Evolutionary conservation across 1,140 invertebrate species (phyloP), one percentile per base, ranked within the genome.

Genomic region (Conopomorpha cramerella): DNA sequence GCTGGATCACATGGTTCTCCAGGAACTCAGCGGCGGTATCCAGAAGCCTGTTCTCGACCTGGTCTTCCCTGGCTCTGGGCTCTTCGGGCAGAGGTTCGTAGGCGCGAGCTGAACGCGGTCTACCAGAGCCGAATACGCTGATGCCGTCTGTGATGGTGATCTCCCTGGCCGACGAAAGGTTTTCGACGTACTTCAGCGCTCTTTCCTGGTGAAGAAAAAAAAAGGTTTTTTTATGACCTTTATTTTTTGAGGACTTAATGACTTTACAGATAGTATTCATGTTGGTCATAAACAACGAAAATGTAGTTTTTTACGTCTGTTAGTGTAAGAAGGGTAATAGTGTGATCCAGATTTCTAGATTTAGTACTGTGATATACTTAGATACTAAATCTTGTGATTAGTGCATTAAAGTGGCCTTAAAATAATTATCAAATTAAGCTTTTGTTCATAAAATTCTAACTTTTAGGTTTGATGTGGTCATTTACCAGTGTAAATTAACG

Each of bases 1-100:
- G 79, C 61, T 92, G 88, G 19, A 92, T 80, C 6, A 88, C 89
- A 60, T 90, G 88, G 41, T 86, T 87, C 34, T 87, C 84, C 19
- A 92, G 77, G 80, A 91, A 92, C 36, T 85, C 82, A 16, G 86
- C 82, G 15, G 88, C 81, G 30, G 85, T 82, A 43, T 92, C 88
- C 12, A 89, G 60, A 17, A 92, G 74, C 30, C 89, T 82, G 14
- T 82, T 80, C 41, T 92, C 88, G 2, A 92, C 82, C 27, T 86
- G 84, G 38, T 83, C 81, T 60, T 92, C 89, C 34, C 87, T 82
- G 11, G 86, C 86, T 44, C 82, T 83, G 19, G 81, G 77, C 46
- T 91, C 87, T 18, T 82, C 80, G 1, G 89, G 83, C 13, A 91
- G 65, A 8, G 77, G 65, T 31, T 82, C 63, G 25, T 77, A 70